Conservation (phyloP, 2,797 vertebrate species). For the Sebastes trivittatus region DNA sequence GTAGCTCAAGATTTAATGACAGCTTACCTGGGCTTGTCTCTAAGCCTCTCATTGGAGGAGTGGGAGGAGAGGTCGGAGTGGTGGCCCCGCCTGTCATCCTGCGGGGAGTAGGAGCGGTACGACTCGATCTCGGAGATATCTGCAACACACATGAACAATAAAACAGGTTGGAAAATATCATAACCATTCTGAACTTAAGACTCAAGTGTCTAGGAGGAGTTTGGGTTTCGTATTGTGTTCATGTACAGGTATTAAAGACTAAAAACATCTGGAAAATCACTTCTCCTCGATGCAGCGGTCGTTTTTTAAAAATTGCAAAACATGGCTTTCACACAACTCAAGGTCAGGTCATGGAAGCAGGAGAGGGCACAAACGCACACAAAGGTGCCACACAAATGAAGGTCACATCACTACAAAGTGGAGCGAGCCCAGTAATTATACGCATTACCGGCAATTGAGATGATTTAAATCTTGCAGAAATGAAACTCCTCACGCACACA, state of each 20-base stretch:
- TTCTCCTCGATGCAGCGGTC: neutral
- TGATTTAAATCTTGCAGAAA: constrained; percentile 11
- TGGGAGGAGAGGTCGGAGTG: constrained; percentile 94
- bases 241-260: neutral
- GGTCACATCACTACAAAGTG: constrained; percentile 14
- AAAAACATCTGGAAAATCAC: neutral
- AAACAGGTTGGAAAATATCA: constrained; percentile 16
- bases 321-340: neutral
- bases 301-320: constrained; percentile 5
- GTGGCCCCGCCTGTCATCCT: constrained; percentile 87
- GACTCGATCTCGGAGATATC: constrained; percentile 99
- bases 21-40: constrained; percentile 88
- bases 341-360: neutral
- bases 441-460: neutral
- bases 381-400: constrained; percentile 1
- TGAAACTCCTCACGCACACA: constrained; percentile 15
- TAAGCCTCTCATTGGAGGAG: constrained; percentile 93
- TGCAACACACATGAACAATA: constrained; percentile 67
- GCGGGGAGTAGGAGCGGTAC: constrained; percentile 93
- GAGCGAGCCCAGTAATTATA: neutral
- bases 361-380: neutral
- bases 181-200: neutral
- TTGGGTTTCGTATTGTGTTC: neutral
- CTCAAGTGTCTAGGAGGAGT: neutral
- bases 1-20: neutral